Evolutionary conservation across 1,140 invertebrate genomes (phyloP).

Genomic region (Branchinecta lindahli): DNA sequence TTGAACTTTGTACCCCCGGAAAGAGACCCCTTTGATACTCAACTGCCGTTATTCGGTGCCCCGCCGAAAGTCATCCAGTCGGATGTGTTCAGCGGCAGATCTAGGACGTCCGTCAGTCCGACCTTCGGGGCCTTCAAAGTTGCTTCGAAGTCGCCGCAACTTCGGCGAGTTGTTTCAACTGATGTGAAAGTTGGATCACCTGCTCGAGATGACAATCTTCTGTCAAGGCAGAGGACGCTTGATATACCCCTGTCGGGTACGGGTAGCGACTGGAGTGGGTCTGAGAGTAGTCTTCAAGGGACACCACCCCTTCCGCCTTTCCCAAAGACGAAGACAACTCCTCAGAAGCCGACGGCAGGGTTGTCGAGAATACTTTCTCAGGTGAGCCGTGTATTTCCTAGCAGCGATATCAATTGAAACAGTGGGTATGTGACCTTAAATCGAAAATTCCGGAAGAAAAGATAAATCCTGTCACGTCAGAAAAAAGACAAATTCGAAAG

Average conservation of each 20-base stretch:
- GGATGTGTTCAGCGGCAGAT: neutral
- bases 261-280: neutral
- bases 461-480: no score
- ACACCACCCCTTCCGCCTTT: neutral
- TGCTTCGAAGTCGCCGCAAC: neutral
- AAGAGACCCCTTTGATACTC: constrained; percentile 37
- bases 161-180: neutral
- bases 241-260: neutral
- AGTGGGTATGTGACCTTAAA: no score
- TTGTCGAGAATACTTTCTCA: neutral
- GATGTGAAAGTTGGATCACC: neutral
- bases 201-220: neutral
- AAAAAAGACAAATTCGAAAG: no score
- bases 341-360: neutral
- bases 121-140: constrained; percentile 14
- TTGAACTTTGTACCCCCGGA: constrained; percentile 30
- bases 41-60: constrained; percentile 14
- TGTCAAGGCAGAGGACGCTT: neutral
- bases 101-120: neutral
- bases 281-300: neutral
- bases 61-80: neutral
- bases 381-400: neutral
- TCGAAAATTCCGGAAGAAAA: no score
- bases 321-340: neutral
- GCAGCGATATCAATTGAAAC: no score